Conservation (phyloP, 2,797 vertebrate genomes). For the Gymnoscopelus microlampas region DNA sequence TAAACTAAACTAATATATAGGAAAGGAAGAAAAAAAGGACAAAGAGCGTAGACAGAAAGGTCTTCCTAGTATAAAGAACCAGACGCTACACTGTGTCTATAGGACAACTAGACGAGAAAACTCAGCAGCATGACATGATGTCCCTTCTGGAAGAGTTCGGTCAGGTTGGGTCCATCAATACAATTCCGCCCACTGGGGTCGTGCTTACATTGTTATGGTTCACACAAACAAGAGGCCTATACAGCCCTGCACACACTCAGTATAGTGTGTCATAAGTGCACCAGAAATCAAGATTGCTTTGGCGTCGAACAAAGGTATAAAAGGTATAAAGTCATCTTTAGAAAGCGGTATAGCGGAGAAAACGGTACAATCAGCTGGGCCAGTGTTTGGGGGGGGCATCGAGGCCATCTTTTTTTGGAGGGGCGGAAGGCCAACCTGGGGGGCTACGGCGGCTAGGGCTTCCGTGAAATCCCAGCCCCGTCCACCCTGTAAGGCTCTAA, state of each 20-base stretch:
- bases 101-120: constrained; percentile 97
- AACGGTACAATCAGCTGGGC: no score
- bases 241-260: constrained; percentile 93
- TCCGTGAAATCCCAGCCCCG: no score
- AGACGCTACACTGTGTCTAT: constrained; percentile 97
- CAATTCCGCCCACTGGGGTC: constrained; percentile 95
- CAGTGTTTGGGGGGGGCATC: no score
- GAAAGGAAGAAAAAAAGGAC: constrained; percentile 83
- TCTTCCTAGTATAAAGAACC: constrained; percentile 88
- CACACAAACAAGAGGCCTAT: constrained; percentile 92
- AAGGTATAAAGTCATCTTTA: constrained; percentile 90
- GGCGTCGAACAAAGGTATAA: constrained; percentile 99
- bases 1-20: no score
- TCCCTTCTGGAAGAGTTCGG: constrained; percentile 97
- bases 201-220: constrained; percentile 98
- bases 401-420: no score
- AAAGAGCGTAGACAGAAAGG: constrained; percentile 91
- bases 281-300: constrained; percentile 99
- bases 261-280: constrained; percentile 90
- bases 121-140: constrained; percentile 92
- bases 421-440: no score
- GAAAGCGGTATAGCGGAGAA: no score
- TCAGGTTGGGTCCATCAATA: constrained; percentile 96
- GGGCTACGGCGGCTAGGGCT: no score
- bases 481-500: no score